These are phyloP conservation scores for Callionymus lyra DNA, from an alignment of 2,113 vertebrate species.

Conservation along the genomic window DNA sequence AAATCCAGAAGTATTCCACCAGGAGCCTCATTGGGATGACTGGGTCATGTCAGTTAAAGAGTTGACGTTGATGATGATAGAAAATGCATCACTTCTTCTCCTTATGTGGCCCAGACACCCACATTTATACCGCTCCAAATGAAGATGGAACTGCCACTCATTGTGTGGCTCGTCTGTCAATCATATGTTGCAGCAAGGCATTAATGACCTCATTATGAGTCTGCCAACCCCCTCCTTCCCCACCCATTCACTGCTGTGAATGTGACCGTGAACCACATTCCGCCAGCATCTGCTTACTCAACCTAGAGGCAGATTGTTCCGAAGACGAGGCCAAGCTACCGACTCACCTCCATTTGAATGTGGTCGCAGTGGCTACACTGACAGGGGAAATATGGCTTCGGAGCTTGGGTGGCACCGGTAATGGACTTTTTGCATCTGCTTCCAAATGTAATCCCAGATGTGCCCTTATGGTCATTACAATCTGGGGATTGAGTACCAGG, in stretches of 20 bases:
- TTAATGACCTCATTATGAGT: conserved; percentile 54
- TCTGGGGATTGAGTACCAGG: conserved; percentile 17
- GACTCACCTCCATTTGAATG: conserved; percentile 37
- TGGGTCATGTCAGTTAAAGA: conserved; percentile 23
- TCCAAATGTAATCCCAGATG: conserved; percentile 45
- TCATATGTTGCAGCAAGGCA: conserved; percentile 33
- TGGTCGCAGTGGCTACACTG: conserved; percentile 30
- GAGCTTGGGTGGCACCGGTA: conserved; percentile 25
- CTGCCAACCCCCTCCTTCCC: too few relatives aligned
- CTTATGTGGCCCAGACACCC: conserved; percentile 16
- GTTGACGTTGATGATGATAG: conserved; percentile 25
- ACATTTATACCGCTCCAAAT: conserved; percentile 12
- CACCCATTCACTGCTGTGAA: background rate
- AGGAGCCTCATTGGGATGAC: conserved; percentile 8
- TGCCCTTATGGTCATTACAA: conserved; percentile 35
- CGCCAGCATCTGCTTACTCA: conserved; percentile 5
- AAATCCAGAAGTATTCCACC: conserved; percentile 28
- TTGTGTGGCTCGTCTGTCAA: conserved; percentile 37
- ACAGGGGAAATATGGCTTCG: conserved; percentile 47
- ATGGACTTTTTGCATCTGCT: conserved; percentile 57
- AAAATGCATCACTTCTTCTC: conserved; percentile 4
- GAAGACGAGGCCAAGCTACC: conserved; percentile 34
- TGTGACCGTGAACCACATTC: conserved; percentile 1
- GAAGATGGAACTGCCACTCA: conserved; percentile 43
- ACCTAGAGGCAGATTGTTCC: conserved; percentile 48